Percentiles rank a stretch among this genome's conserved stretches.
Conservation (phyloP, 1,140 invertebrate species). For the Calephelis virginiensis region DNA sequence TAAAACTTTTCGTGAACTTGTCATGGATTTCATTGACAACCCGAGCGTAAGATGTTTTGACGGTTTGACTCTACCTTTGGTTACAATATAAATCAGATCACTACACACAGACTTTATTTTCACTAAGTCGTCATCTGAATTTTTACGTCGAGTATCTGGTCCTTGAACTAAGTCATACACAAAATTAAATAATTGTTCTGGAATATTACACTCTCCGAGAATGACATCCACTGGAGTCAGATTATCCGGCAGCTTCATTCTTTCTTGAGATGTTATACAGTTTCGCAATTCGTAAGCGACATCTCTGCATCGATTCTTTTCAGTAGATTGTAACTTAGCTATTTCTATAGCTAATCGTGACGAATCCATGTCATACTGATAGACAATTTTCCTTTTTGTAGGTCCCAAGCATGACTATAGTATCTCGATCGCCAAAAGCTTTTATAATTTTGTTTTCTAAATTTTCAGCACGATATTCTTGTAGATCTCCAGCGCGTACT, state of each 20-base stretch:
- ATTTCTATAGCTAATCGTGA: slow-evolving; percentile 8
- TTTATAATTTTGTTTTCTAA: slow-evolving; percentile 17
- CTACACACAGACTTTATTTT: slow-evolving; percentile 49
- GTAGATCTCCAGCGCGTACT: slow-evolving; percentile 10
- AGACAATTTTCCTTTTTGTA: slow-evolving; percentile 5
- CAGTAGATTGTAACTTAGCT: not conserved
- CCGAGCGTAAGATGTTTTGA: slow-evolving; percentile 47
- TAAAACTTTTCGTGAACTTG: slow-evolving; percentile 44
- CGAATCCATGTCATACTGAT: slow-evolving; percentile 5
- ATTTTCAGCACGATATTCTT: slow-evolving; percentile 13
- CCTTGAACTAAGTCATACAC: slow-evolving; percentile 41
- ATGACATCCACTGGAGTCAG: slow-evolving; percentile 34
- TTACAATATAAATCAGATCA: slow-evolving; percentile 48
- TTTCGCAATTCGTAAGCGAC: slow-evolving; percentile 18
- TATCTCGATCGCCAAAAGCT: not conserved
- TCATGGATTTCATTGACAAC: slow-evolving; percentile 50
- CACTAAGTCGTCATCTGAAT: slow-evolving; percentile 24
- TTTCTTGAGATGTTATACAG: slow-evolving; percentile 1
- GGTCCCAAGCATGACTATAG: not conserved
- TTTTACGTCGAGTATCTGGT: slow-evolving; percentile 33
- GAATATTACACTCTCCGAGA: slow-evolving; percentile 51
- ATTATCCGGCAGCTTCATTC: not conserved
- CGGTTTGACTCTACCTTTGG: slow-evolving; percentile 41
- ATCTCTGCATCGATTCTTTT: not conserved
- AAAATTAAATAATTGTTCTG: too few relatives aligned